Percentiles rank a stretch among this genome's conserved stretches.
phyloP scores from a whole-genome alignment of 1,140 invertebrate genomes.

The Calephelis virginiensis region DNA sequence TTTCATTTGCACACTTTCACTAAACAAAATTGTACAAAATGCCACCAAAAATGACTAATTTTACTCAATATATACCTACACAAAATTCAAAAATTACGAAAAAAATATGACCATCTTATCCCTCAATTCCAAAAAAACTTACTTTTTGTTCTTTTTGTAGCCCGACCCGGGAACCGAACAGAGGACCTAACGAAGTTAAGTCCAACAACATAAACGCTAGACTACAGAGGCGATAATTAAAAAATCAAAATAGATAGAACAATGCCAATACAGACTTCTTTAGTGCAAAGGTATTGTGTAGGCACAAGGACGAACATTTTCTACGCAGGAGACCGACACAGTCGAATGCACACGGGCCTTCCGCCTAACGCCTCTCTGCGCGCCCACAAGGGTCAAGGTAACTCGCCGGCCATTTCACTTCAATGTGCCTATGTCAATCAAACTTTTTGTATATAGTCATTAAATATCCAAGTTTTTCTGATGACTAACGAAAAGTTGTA shows the following conservation, averaged over 20 bases:
- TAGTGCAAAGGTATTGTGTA: constrained; percentile 59
- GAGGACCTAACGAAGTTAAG: neutral
- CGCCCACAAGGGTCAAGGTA: constrained; percentile 62
- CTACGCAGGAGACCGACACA: constrained; percentile 66
- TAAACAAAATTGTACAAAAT: no score
- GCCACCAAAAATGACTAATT: no score
- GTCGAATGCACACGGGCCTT: constrained; percentile 56
- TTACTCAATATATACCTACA: no score
- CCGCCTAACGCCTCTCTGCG: constrained; percentile 55
- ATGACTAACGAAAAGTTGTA: constrained; percentile 4
- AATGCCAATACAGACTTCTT: constrained; percentile 17
- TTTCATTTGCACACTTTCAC: no score
- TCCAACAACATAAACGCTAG: neutral
- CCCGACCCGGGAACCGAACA: no score
- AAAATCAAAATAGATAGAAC: constrained; percentile 8
- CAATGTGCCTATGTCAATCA: constrained; percentile 32
- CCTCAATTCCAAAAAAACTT: no score
- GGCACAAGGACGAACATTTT: constrained; percentile 71
- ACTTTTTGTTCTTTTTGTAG: no score
- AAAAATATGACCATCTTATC: no score
- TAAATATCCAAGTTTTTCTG: constrained; percentile 7
- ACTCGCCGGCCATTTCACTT: constrained; percentile 50
- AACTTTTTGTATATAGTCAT: constrained; percentile 27
- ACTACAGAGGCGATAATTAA: no score
- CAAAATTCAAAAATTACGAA: no score